A percentile compares a stretch with the other conserved stretches of the same genome.
phyloP scores from a whole-genome alignment of 2,113 vertebrate genomes.

The Phainopepla nitens region DNA sequence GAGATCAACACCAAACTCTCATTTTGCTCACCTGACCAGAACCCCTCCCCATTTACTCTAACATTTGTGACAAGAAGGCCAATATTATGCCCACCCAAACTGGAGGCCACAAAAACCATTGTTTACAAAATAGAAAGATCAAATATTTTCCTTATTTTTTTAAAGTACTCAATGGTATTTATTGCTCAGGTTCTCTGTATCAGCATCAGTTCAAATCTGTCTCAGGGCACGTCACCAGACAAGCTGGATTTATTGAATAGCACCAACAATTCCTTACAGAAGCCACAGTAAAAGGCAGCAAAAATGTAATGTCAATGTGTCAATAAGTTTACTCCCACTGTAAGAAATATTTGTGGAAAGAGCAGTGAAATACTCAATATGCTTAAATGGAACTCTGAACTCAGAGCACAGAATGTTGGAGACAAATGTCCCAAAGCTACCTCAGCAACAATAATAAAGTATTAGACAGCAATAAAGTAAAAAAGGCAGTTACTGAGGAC shows the following conservation, averaged over 20 bases:
- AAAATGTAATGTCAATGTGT: background rate
- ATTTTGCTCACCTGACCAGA: background rate
- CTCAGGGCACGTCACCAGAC: background rate
- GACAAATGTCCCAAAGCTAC: background rate
- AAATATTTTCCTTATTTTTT: background rate
- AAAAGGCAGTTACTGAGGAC: background rate
- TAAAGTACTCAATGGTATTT: background rate
- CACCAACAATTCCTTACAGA: background rate
- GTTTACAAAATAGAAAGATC: background rate
- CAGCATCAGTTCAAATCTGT: background rate
- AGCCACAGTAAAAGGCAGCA: background rate
- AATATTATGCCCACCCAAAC: background rate
- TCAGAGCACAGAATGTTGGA: background rate
- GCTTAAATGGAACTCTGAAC: background rate
- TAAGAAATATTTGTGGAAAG: background rate
- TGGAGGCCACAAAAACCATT: background rate
- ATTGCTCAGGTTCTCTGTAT: background rate
- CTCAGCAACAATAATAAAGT: background rate
- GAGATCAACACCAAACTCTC: background rate
- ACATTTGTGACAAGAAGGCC: background rate
- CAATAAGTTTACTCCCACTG: background rate
- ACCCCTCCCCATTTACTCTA: background rate
- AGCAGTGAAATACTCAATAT: background rate
- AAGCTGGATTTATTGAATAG: background rate
- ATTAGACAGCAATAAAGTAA: background rate